These are phyloP conservation scores for Coracopsis vasa DNA, from an alignment of 2,113 vertebrate species.

Conservation along the genomic window DNA sequence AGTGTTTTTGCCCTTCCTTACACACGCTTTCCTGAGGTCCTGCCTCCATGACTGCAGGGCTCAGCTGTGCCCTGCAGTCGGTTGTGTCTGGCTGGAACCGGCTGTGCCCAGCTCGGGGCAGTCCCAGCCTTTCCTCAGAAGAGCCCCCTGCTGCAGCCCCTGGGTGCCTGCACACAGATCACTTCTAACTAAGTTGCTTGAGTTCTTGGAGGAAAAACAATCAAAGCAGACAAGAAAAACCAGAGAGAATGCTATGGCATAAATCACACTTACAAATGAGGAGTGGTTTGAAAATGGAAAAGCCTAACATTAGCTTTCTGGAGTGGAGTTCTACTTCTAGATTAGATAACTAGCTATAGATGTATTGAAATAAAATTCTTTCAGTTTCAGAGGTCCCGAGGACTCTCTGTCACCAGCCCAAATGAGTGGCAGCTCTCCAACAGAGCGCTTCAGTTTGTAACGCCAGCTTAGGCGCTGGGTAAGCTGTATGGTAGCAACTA, in stretches of 20 bases:
- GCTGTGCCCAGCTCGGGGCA: accelerated
- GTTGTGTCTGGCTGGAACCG: accelerated
- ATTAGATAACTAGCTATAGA: background rate
- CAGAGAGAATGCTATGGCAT: background rate
- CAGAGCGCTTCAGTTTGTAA: accelerated
- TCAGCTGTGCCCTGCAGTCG: accelerated
- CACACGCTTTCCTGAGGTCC: background rate
- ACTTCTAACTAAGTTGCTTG: background rate
- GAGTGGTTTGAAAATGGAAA: background rate
- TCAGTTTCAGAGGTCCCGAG: background rate
- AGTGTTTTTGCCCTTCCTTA: background rate
- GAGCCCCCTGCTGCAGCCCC: background rate
- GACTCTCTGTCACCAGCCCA: background rate
- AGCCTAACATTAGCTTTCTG: background rate
- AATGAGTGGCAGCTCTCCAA: background rate
- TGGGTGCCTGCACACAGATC: accelerated
- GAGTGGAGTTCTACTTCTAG: background rate
- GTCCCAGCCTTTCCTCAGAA: accelerated
- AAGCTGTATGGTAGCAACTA: background rate
- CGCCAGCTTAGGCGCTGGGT: accelerated
- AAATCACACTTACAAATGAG: background rate
- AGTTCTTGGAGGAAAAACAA: background rate
- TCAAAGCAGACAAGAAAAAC: background rate
- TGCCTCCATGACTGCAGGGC: accelerated
- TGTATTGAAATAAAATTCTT: background rate